Conservation (phyloP, 1,140 invertebrate species). For the Coenobita brevimanus region DNA sequence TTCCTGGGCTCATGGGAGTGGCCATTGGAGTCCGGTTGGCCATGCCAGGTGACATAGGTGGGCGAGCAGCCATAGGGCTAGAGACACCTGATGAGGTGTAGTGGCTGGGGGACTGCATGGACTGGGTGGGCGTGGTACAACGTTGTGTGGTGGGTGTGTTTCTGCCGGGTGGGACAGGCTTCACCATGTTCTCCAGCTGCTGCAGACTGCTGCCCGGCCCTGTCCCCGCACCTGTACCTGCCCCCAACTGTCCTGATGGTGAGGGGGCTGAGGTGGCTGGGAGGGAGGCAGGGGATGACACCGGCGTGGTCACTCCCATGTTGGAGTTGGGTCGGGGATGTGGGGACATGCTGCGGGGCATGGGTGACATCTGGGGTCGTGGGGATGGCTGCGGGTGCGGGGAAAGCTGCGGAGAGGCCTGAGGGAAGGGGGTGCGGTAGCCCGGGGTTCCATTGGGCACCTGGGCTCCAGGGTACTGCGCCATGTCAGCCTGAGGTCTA, state of each 20-base stretch:
- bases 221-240: too few relatives aligned
- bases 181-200: conserved; percentile 68
- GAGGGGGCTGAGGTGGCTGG: conserved; percentile 40
- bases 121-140: conserved; percentile 56
- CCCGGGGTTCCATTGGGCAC: conserved; percentile 66
- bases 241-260: too few relatives aligned
- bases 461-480: conserved; percentile 60
- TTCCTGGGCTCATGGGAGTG: conserved; percentile 65
- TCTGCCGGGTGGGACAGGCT: conserved; percentile 51
- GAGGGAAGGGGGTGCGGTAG: conserved; percentile 63
- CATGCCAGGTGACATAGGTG: conserved; percentile 67
- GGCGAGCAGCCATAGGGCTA: conserved; percentile 57
- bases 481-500: conserved; percentile 51
- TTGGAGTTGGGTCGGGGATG: conserved; percentile 58
- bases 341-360: conserved; percentile 63
- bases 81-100: conserved; percentile 57
- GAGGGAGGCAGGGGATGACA: conserved; percentile 63
- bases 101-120: conserved; percentile 60
- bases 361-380: conserved; percentile 67
- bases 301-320: conserved; percentile 62
- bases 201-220: conserved; percentile 59
- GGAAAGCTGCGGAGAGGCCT: conserved; percentile 66
- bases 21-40: conserved; percentile 43
- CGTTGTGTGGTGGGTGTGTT: conserved; percentile 58
- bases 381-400: conserved; percentile 67